Base-by-base conservation (phyloP, 2,113 vertebrate species). In the Hippopotamus amphibius region DNA sequence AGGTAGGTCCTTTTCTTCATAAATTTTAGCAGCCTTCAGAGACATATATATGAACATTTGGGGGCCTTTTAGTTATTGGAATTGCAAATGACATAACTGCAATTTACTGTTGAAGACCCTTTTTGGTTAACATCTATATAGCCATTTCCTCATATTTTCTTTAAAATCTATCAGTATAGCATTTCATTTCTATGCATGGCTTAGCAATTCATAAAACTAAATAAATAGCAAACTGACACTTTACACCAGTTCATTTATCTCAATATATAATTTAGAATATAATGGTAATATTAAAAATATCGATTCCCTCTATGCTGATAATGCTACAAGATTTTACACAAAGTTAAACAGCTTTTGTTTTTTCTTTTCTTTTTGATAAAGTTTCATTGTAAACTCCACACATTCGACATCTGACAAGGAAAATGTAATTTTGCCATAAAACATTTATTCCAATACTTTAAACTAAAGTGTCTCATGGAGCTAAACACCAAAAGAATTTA, bases 231-330 rank as follows among this genome's bases (percentile, higher is more conserved):
- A 98, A 98, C 94, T 97, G 98, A 98, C 98, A 98, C 71, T 98
- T 96, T 98, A 98, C 33, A 97, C 98, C 97, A 98, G 97, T 97
- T 98, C 97, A 97, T 97, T 95, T 97, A 98, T 95, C 95, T 98
- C 97, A 98, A 97, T 98, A 98, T 95, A 97, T 98, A 98, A 93
- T 98, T 90, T 98, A 91, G 97, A 99, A 98, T 98, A 98, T 98
- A 97, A 97, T 86, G 71, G 96, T 95, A 98, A 98, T 98, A 98
- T 98, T 98, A 98, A 99, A 98, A 98, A 98, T 98, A 98, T 95
- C 97, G 96, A 98, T 97, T 97, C 97, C 98, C 92, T 98, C 98
- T 98, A 98, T 98, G 96, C 83, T 95, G 19, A 88, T 97, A 98
- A 97, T 98, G 92, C 97, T 97, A 97, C 94, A 98, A 98, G 98